Evolutionary conservation across 2,113 vertebrate genomes (phyloP).

Genomic region (Gavia stellata): DNA sequence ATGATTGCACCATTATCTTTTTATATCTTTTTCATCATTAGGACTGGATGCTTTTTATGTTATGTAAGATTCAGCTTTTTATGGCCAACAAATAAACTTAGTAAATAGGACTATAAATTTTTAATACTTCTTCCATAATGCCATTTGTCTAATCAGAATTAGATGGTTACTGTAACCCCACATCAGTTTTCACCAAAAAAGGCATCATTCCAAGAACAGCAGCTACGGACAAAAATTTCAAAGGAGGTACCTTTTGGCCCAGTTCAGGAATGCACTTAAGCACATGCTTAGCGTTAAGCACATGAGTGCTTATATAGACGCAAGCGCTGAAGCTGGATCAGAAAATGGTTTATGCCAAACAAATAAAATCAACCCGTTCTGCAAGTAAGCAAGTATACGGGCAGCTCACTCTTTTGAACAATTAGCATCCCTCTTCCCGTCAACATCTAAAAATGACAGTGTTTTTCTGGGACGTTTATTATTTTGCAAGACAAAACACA

Average conservation of each 20-base stretch:
- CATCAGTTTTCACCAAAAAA: slow-evolving; percentile 54
- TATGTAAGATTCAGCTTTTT: slow-evolving; percentile 72
- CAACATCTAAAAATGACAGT: background rate
- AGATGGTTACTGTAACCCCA: slow-evolving; percentile 36
- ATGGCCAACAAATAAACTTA: slow-evolving; percentile 68
- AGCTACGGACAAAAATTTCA: slow-evolving; percentile 26
- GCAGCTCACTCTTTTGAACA: background rate
- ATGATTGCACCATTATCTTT: slow-evolving; percentile 70
- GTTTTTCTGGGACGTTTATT: background rate
- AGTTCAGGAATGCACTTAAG: slow-evolving; percentile 46
- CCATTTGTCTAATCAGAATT: slow-evolving; percentile 68
- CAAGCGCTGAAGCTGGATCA: background rate
- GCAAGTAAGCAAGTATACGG: background rate
- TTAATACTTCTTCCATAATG: slow-evolving; percentile 72
- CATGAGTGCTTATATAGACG: background rate
- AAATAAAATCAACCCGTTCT: background rate
- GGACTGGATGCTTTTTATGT: slow-evolving; percentile 55
- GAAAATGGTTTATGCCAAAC: background rate
- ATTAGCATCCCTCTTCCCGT: background rate
- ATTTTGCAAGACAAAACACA: slow-evolving; percentile 6
- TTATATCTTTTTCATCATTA: slow-evolving; percentile 73
- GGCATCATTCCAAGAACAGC: slow-evolving; percentile 43
- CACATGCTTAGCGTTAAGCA: background rate
- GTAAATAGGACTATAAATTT: slow-evolving; percentile 76
- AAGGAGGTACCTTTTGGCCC: slow-evolving; percentile 19